Evolutionary conservation across 92 coral and sea anemone species (phyloP).

Genomic region (Parazoanthus swiftii): DNA sequence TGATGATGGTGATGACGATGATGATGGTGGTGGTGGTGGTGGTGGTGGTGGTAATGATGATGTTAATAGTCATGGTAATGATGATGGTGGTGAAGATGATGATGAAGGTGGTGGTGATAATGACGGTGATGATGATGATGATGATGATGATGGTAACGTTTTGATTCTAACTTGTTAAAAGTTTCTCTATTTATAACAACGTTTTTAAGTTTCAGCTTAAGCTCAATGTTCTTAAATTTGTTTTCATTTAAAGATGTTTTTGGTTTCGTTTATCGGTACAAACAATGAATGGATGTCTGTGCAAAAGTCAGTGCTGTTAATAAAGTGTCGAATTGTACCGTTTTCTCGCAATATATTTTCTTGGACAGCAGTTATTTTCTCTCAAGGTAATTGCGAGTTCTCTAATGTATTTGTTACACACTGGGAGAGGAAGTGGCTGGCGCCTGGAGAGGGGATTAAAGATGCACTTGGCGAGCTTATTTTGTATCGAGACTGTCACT

Average conservation of each 20-base stretch:
- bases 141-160: not conserved
- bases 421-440: not conserved
- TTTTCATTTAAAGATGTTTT: too few relatives aligned
- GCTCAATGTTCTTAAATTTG: not conserved
- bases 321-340: not conserved
- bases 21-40: too few relatives aligned
- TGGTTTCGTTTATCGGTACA: too few relatives aligned
- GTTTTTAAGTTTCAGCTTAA: too few relatives aligned
- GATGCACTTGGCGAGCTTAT: not conserved
- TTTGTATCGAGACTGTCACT: too few relatives aligned
- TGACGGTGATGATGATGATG: not conserved
- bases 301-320: not conserved
- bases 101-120: not conserved
- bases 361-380: too few relatives aligned
- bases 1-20: not conserved
- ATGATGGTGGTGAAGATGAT: not conserved
- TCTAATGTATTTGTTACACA: not conserved
- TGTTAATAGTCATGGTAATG: not conserved
- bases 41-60: too few relatives aligned
- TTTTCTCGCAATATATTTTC: not conserved
- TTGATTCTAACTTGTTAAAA: too few relatives aligned
- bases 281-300: too few relatives aligned
- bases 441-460: not conserved
- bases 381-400: too few relatives aligned
- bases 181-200: too few relatives aligned